Conservation (phyloP, 2,888 invertebrate species). For the Drosophila paramelanica region DNA sequence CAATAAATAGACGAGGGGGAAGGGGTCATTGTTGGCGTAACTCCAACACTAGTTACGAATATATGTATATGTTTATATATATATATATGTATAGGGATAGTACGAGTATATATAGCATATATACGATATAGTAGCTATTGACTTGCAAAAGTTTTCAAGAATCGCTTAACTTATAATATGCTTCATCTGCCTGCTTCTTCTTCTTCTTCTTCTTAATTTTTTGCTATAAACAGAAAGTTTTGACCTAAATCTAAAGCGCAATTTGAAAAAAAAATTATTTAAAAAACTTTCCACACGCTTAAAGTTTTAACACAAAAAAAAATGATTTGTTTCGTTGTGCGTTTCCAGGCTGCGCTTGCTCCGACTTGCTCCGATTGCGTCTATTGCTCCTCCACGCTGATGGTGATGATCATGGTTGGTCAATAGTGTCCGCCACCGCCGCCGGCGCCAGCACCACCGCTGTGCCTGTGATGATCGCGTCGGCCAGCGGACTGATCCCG, state of each 20-base stretch:
- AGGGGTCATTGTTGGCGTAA: not conserved
- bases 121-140: slow-evolving; percentile 59
- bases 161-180: slow-evolving; percentile 38
- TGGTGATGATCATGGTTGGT: slow-evolving; percentile 85
- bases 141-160: slow-evolving; percentile 51
- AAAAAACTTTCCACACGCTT: slow-evolving; percentile 19
- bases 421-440: slow-evolving; percentile 84
- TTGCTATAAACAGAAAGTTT: slow-evolving; percentile 68
- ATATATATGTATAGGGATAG: slow-evolving; percentile 9
- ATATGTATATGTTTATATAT: slow-evolving; percentile 8
- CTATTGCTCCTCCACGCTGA: slow-evolving; percentile 84
- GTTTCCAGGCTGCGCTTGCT: slow-evolving; percentile 35
- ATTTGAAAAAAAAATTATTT: slow-evolving; percentile 34
- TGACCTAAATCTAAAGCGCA: slow-evolving; percentile 43
- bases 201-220: slow-evolving; percentile 16
- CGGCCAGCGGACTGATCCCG: slow-evolving; percentile 83
- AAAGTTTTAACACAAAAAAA: slow-evolving; percentile 37
- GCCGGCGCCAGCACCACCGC: slow-evolving; percentile 78
- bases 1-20: slow-evolving; percentile 20
- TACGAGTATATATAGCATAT: slow-evolving; percentile 23
- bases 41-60: slow-evolving; percentile 29
- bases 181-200: slow-evolving; percentile 7
- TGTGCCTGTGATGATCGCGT: slow-evolving; percentile 84
- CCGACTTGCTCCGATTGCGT: not conserved
- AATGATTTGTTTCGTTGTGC: slow-evolving; percentile 25